Percentiles rank a stretch among this genome's conserved stretches.
These are phyloP conservation scores for Eupithecia pulchellata DNA, from an alignment of 2,888 invertebrate genomes.

Conservation along the genomic window DNA sequence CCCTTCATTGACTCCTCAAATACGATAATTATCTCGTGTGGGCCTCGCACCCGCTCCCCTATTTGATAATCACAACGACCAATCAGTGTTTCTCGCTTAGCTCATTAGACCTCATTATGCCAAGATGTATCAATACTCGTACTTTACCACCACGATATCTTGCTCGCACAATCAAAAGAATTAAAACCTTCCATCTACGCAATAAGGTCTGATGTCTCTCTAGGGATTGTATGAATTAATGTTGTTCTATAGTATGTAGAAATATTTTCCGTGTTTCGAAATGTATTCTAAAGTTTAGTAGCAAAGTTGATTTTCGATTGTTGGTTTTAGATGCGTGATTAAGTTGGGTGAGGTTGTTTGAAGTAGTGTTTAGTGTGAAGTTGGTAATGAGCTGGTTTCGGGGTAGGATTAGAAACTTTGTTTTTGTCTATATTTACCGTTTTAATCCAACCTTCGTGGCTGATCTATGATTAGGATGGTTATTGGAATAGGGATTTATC, in stretches of 20 bases:
- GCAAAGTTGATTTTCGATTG: slow-evolving; percentile 49
- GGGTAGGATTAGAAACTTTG: slow-evolving; percentile 40
- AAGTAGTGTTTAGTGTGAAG: slow-evolving; percentile 49
- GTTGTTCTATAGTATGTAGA: slow-evolving; percentile 40
- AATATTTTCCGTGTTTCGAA: slow-evolving; percentile 48
- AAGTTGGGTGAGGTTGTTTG: slow-evolving; percentile 56
- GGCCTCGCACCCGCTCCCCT: slow-evolving; percentile 44
- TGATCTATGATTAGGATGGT: slow-evolving; percentile 10
- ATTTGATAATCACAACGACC: slow-evolving; percentile 56
- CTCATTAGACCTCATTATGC: slow-evolving; percentile 61
- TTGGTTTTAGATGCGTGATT: slow-evolving; percentile 61
- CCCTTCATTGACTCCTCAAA: slow-evolving; percentile 41
- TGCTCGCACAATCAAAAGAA: slow-evolving; percentile 16
- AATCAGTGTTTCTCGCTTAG: slow-evolving; percentile 56
- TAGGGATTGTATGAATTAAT: slow-evolving; percentile 16
- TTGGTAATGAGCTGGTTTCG: slow-evolving; percentile 48
- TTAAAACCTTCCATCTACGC: slow-evolving; percentile 31
- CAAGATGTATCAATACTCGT: slow-evolving; percentile 60
- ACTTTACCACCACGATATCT: slow-evolving; percentile 44
- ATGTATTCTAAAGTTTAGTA: slow-evolving; percentile 31
- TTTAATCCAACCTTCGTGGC: slow-evolving; percentile 14
- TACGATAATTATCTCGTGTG: slow-evolving; percentile 40
- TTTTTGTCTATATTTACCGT: slow-evolving; percentile 27
- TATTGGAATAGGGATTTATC: slow-evolving; percentile 6
- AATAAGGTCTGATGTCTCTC: slow-evolving; percentile 7